Percentiles rank a stretch among this genome's conserved stretches.
These are phyloP conservation scores for Melanotaenia pygmaea DNA, from an alignment of 2,797 vertebrate species.

Conservation along the genomic window DNA sequence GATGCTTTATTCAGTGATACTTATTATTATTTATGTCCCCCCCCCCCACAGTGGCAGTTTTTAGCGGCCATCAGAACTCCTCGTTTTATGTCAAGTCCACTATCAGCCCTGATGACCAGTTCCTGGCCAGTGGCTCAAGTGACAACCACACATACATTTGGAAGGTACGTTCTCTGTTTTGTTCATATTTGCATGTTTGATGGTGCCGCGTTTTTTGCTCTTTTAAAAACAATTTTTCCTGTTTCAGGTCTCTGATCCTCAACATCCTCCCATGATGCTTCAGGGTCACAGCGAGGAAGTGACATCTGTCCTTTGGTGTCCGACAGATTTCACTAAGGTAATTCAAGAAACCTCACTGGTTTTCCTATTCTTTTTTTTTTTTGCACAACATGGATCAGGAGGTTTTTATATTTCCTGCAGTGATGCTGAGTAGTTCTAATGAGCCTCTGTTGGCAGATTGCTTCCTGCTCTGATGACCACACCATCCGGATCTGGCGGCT, in stretches of 20 bases:
- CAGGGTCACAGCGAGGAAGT: conserved; percentile 95
- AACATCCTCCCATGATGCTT: conserved; percentile 86
- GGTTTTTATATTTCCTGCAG: conserved; percentile 22
- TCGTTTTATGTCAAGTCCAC: conserved; percentile 95
- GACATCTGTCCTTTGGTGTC: conserved; percentile 95
- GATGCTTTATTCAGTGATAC: not conserved
- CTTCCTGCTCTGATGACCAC: conserved; percentile 97
- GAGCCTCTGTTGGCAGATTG: conserved; percentile 84
- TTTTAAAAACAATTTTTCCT: conserved; percentile 8
- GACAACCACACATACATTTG: conserved; percentile 92
- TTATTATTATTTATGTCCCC: not conserved
- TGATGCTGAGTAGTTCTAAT: conserved; percentile 24
- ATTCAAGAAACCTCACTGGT: conserved; percentile 12
- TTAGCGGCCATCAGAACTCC: conserved; percentile 94
- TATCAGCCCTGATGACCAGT: conserved; percentile 93
- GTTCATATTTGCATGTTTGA: not conserved
- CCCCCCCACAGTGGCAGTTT: conserved; percentile 84
- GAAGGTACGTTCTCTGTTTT: conserved; percentile 84
- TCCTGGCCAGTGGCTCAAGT: conserved; percentile 94
- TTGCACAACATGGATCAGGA: not conserved
- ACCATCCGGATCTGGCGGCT: conserved; percentile 93
- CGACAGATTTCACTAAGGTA: conserved; percentile 97
- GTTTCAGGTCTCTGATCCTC: conserved; percentile 89
- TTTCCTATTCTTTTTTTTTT: not conserved
- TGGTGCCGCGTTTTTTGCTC: not conserved